Percentiles rank a stretch among this genome's conserved stretches.
Evolutionary conservation across 2,113 vertebrate species (phyloP).

Genomic region (Hemiprocne comata): DNA sequence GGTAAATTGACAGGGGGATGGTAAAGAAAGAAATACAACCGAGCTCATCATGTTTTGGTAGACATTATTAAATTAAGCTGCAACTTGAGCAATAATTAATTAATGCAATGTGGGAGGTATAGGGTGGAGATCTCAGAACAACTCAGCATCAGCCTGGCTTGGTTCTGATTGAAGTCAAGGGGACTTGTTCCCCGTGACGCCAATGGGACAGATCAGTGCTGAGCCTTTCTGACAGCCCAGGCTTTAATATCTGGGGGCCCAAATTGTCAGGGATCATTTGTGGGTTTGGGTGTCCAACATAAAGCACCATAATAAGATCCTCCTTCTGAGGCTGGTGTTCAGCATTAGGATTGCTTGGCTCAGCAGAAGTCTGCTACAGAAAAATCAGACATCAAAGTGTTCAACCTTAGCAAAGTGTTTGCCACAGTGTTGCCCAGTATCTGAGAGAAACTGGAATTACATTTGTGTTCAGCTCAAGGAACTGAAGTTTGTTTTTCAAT

Average conservation of each 20-base stretch:
- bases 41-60: slow-evolving; percentile 22
- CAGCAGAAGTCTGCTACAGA: background rate
- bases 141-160: slow-evolving; percentile 30
- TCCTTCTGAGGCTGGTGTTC: background rate
- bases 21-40: background rate
- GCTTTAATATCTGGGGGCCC: background rate
- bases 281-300: background rate
- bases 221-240: background rate
- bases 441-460: background rate
- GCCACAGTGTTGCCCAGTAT: background rate
- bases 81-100: slow-evolving; percentile 60
- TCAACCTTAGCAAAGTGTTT: background rate
- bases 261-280: slow-evolving; percentile 2
- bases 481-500: slow-evolving; percentile 10
- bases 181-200: slow-evolving; percentile 41
- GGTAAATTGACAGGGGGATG: background rate
- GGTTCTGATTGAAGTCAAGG: slow-evolving; percentile 38
- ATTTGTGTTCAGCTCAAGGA: background rate
- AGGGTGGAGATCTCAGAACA: slow-evolving; percentile 56
- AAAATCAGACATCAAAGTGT: background rate
- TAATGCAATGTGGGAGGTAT: slow-evolving; percentile 16
- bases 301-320: background rate
- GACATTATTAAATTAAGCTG: slow-evolving; percentile 47
- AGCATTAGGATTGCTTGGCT: background rate
- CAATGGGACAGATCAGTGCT: background rate